These are phyloP conservation scores for Diplosoma virens DNA, from an alignment of 23 tunicate genomes.

Conservation along the genomic window DNA sequence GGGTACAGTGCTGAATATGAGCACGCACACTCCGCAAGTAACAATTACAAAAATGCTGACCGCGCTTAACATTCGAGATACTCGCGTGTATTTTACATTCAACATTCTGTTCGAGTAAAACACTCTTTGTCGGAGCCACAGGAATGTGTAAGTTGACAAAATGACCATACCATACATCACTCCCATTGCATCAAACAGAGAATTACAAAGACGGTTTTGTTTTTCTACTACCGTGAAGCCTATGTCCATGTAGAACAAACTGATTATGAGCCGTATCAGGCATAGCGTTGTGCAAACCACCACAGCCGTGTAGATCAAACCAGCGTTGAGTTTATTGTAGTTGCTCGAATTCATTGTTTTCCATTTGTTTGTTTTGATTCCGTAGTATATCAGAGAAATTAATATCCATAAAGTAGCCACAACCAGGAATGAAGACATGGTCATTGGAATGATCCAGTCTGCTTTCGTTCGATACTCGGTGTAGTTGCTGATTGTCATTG, in stretches of 20 bases:
- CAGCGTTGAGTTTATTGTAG: neutral
- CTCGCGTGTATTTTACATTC: slow-evolving; percentile 25
- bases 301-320: neutral
- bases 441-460: too few relatives aligned
- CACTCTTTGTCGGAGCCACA: slow-evolving; percentile 56
- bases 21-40: neutral
- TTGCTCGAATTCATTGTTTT: neutral
- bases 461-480: too few relatives aligned
- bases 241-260: neutral
- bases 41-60: slow-evolving; percentile 32
- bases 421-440: too few relatives aligned
- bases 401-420: too few relatives aligned
- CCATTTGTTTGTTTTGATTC: slow-evolving; percentile 47
- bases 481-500: too few relatives aligned
- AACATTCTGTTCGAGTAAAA: slow-evolving; percentile 49
- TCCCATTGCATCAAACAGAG: slow-evolving; percentile 20
- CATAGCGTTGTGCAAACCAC: neutral
- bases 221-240: neutral
- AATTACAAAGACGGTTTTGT: slow-evolving; percentile 28
- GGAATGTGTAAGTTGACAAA: slow-evolving; percentile 29
- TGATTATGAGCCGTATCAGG: neutral
- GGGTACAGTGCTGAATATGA: slow-evolving; percentile 1
- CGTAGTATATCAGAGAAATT: slow-evolving; percentile 23
- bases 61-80: slow-evolving; percentile 19
- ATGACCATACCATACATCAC: slow-evolving; percentile 17